Conservation (phyloP, 2,888 invertebrate genomes). For the Drosophila kanekoi region DNA sequence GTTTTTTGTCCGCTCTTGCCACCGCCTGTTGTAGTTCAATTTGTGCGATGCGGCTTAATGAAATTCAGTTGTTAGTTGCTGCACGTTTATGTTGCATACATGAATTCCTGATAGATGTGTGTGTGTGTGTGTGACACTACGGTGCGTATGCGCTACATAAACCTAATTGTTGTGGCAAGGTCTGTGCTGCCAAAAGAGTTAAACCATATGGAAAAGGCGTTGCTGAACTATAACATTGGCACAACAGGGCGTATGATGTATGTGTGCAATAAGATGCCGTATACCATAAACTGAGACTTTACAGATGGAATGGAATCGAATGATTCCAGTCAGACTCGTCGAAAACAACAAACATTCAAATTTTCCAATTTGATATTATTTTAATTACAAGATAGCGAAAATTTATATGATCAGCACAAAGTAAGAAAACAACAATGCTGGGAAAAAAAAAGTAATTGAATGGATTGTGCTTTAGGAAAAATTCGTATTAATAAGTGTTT, state of each 20-base stretch:
- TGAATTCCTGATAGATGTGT: constrained; percentile 54
- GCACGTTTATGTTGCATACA: constrained; percentile 66
- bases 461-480: too few species aligned
- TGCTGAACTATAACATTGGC: background rate
- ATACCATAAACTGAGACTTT: too few species aligned
- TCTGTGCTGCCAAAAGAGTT: constrained; percentile 16
- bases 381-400: too few species aligned
- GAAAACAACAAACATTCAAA: too few species aligned
- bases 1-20: constrained; percentile 26
- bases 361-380: too few species aligned
- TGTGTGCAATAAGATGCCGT: background rate
- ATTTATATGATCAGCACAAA: too few species aligned
- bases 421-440: too few species aligned
- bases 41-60: constrained; percentile 77
- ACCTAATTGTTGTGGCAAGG: constrained; percentile 48
- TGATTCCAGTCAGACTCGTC: too few species aligned
- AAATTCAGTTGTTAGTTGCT: constrained; percentile 80
- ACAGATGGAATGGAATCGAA: too few species aligned
- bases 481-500: too few species aligned
- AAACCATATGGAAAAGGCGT: constrained; percentile 39
- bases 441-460: too few species aligned
- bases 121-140: constrained; percentile 20
- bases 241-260: constrained; percentile 31
- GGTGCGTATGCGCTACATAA: constrained; percentile 42
- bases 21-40: constrained; percentile 72